Conservation (phyloP, 2,888 invertebrate species). For the Chymomyza fuscimana region DNA sequence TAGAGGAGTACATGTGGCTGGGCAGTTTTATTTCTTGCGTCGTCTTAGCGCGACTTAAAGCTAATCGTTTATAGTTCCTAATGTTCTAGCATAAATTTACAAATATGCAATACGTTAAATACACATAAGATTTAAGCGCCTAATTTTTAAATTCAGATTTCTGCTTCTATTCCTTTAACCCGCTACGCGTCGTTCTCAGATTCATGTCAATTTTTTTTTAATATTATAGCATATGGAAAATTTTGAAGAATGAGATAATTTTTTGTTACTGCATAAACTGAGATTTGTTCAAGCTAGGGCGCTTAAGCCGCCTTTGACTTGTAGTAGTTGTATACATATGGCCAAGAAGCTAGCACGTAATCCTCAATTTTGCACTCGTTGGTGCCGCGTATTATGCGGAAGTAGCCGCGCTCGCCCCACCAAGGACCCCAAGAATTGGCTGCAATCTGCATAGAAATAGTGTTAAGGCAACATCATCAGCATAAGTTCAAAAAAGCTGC, state of each 20-base stretch:
- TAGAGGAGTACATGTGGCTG: slow-evolving; percentile 5
- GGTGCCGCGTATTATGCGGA: slow-evolving; percentile 90
- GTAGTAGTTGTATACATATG: slow-evolving; percentile 77
- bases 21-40: slow-evolving; percentile 47
- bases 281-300: slow-evolving; percentile 41
- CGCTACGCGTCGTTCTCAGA: neutral
- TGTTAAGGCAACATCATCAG: neutral
- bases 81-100: slow-evolving; percentile 64
- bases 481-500: slow-evolving; percentile 53
- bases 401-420: slow-evolving; percentile 96
- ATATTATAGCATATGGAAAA: slow-evolving; percentile 58
- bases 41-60: slow-evolving; percentile 58
- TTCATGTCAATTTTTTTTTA: slow-evolving; percentile 8
- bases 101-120: slow-evolving; percentile 40
- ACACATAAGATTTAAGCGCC: slow-evolving; percentile 49
- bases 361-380: slow-evolving; percentile 95
- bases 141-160: slow-evolving; percentile 46
- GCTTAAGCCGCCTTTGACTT: slow-evolving; percentile 54
- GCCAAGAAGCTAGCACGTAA: slow-evolving; percentile 91
- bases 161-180: neutral
- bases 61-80: slow-evolving; percentile 64
- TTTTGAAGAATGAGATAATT: slow-evolving; percentile 65
- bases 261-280: slow-evolving; percentile 59
- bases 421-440: slow-evolving; percentile 95
- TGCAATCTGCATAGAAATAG: slow-evolving; percentile 84